Evolutionary conservation across 2,888 invertebrate species (phyloP), one percentile per base, ranked within the genome.

Genomic region (Gnatocerus cornutus): DNA sequence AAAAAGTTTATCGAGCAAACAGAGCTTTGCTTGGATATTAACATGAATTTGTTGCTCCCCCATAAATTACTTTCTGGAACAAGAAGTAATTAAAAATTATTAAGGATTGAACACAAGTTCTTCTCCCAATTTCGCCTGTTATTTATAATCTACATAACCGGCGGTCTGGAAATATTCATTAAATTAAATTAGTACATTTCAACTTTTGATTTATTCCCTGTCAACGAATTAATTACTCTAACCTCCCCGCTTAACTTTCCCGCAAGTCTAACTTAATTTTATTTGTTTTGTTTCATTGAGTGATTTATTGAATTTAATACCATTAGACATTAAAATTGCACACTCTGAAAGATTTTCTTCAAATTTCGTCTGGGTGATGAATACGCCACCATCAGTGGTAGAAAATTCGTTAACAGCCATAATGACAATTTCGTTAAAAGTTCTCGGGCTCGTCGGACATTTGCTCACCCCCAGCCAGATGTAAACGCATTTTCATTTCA

Each of bases 131-230:
- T 53, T 55, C 16, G 16, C 45, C 10, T 21, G 33, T 27, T 76
- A 74, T 73, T 74, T 76, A 75, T 76, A 73, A 72, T 74, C 68
- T 71, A 72, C 72, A 71, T 63, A 70, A 73, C 75, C 75, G 71
- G 70, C 58, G 68, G 66, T 71, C 69, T 71, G 59, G 69, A 62
- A 71, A 75, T 78, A 78, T 78, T 78, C 77, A 78, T 78, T 78
- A 77, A 76, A 75, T 74, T 73, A 75, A 78, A 78, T 78, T 77
- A 77, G 77, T 76, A 75, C 74, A 74, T 77, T 77, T 77, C 74
- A 74, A 75, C 71, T 71, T 71, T 67, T 78, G 78, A 78, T 78
- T 78, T 78, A 78, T 78, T 70, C 62, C 72, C 73, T 73, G 75
- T 75, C 76, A 73, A 71, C 74, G 74, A 73, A 75, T 77, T 77